These are phyloP conservation scores for Coryphaenoides rupestris DNA, from an alignment of 2,113 vertebrate species.

Conservation along the genomic window DNA sequence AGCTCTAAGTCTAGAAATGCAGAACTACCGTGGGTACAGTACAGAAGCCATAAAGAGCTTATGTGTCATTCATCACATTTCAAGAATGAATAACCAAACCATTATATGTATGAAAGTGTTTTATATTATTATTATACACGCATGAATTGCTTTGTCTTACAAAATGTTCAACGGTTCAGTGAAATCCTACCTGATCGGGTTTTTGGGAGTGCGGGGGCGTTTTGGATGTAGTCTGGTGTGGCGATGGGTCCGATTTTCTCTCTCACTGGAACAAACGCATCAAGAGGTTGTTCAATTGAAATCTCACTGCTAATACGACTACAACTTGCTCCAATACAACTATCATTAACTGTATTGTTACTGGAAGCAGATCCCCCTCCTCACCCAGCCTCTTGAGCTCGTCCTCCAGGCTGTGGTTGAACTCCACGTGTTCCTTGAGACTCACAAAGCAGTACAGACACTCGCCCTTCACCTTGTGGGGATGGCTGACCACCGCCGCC, in stretches of 20 bases:
- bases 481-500: slow-evolving; percentile 74
- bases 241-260: slow-evolving; percentile 82
- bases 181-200: slow-evolving; percentile 75
- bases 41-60: too few species aligned
- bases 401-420: slow-evolving; percentile 60
- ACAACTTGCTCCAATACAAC: too few species aligned
- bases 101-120: too few species aligned
- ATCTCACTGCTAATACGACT: too few species aligned
- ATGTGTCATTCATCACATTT: background rate
- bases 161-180: too few species aligned
- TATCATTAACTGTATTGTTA: background rate
- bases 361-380: too few species aligned
- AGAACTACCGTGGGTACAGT: too few species aligned
- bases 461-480: slow-evolving; percentile 78
- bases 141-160: too few species aligned
- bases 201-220: slow-evolving; percentile 78
- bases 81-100: background rate
- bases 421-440: slow-evolving; percentile 69
- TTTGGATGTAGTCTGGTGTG: slow-evolving; percentile 80
- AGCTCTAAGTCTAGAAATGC: too few species aligned
- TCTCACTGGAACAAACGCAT: slow-evolving; percentile 61
- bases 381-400: slow-evolving; percentile 76
- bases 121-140: too few species aligned
- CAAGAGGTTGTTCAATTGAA: background rate
- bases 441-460: slow-evolving; percentile 80